Evolutionary conservation across 2,888 invertebrate species (phyloP), one percentile per base, ranked within the genome.

Genomic region (Nesidiocoris tenuis): DNA sequence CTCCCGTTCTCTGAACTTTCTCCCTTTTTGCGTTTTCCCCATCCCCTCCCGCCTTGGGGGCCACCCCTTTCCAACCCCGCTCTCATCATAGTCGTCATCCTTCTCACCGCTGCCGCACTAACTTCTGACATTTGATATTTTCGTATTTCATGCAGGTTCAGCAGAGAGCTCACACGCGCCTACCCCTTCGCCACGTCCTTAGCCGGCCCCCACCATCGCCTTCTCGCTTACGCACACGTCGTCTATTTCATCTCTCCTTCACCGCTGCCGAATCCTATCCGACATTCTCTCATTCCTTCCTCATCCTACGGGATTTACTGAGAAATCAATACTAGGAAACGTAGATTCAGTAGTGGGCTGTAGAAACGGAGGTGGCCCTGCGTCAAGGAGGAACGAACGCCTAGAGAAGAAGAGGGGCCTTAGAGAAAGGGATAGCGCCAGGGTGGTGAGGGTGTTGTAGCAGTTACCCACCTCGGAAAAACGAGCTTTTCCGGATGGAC

Each of bases 91-190:
- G 39, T 39, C 39, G 39, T 54, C 24, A 19, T 67, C 67, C 18
- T 25, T 39, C 39, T 39, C 39, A 39, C 39, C 39, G 39, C 39
- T 39, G 39, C 39, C 39, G 39, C 39, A 23, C 71, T 63, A 77
- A 77, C 77, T 77, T 77, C 74, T 77, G 77, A 77, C 77, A 77
- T 77, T 77, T 77, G 77, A 77, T 77, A 77, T 77, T 77, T 77
- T 77, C 74, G 76, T 76, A 76, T 76, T 76, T 76, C 39, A 76
- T 64, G 76, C 66, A 77, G 74, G 61, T 64, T 25, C 54, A 39
- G 18, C 70, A 54, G 12, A 19, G 22, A 18, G 9, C 67, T n/a
- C 67, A 17, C 67, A 39, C 67, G n/a, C 55, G n/a, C 54, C 67
- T 39, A 39, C 39, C 39, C 39, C 39, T 39, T 12, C 39, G 5